Percentiles rank a stretch among this genome's conserved stretches.
phyloP scores from a whole-genome alignment of 2,888 invertebrate species.

The Drosophila demipolita region DNA sequence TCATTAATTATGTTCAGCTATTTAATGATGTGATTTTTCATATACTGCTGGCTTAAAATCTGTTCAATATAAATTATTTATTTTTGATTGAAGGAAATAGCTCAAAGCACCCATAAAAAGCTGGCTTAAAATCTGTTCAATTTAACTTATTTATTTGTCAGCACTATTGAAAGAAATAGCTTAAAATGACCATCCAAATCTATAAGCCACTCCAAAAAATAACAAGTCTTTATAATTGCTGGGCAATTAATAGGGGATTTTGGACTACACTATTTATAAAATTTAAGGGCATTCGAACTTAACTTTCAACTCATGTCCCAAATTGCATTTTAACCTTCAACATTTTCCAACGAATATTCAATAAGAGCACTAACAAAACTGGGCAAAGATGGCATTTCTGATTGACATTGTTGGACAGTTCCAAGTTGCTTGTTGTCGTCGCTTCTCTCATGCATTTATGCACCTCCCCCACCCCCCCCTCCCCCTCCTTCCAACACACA shows the following conservation, averaged over 20 bases:
- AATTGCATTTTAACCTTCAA: slow-evolving; percentile 77
- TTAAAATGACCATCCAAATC: not conserved
- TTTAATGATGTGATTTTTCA: not conserved
- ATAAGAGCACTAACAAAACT: slow-evolving; percentile 19
- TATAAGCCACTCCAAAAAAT: slow-evolving; percentile 9
- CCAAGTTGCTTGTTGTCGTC: slow-evolving; percentile 30
- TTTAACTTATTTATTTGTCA: not conserved
- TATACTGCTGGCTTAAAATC: not conserved
- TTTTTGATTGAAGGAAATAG: not conserved
- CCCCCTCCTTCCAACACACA: too few species aligned
- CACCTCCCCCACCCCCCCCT: not conserved
- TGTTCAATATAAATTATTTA: not conserved
- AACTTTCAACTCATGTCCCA: slow-evolving; percentile 59
- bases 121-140: not conserved
- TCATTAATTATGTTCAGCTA: not conserved
- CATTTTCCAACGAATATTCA: slow-evolving; percentile 69
- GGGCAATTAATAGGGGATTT: slow-evolving; percentile 32
- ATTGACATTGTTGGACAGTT: slow-evolving; percentile 54
- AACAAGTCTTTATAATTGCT: slow-evolving; percentile 25
- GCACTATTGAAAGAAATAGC: not conserved
- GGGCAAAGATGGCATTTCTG: slow-evolving; percentile 59
- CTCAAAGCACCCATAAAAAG: not conserved
- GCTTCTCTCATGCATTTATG: slow-evolving; percentile 18
- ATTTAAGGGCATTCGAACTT: slow-evolving; percentile 30
- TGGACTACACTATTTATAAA: slow-evolving; percentile 14